These are phyloP conservation scores for Brachycybe producta DNA, from an alignment of 2,888 invertebrate genomes.

Conservation along the genomic window DNA sequence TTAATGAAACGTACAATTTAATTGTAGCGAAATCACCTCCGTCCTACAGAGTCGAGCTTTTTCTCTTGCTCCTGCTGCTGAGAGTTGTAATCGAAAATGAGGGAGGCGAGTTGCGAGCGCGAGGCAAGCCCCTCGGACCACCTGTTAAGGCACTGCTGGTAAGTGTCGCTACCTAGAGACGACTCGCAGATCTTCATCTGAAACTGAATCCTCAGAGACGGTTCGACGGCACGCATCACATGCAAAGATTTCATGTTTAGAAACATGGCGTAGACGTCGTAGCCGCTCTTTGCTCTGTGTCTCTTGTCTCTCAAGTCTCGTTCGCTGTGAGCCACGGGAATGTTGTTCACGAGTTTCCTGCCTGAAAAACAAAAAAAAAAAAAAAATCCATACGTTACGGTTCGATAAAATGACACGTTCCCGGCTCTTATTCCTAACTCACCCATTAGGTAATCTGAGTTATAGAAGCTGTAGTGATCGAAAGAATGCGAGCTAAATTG, in stretches of 20 bases:
- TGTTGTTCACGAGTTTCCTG: slow-evolving; percentile 44
- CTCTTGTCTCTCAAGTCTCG: slow-evolving; percentile 42
- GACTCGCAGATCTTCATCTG: slow-evolving; percentile 28
- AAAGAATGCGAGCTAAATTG: slow-evolving; percentile 63
- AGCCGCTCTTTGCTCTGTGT: slow-evolving; percentile 13
- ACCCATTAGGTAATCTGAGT: slow-evolving; percentile 63
- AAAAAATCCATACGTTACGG: slow-evolving; percentile 19
- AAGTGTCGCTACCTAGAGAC: slow-evolving; percentile 8
- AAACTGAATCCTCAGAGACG: slow-evolving; percentile 50
- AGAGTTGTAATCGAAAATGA: slow-evolving; percentile 11
- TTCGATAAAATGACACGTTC: slow-evolving; percentile 2
- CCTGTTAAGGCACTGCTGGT: slow-evolving; percentile 8
- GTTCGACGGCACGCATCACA: slow-evolving; percentile 65
- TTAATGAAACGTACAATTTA: no score
- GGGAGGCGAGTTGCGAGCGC: slow-evolving; percentile 17
- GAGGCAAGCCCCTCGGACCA: slow-evolving; percentile 14
- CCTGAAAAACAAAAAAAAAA: slow-evolving; percentile 35
- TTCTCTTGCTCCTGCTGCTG: not conserved
- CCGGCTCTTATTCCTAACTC: slow-evolving; percentile 25
- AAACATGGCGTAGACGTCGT: slow-evolving; percentile 53
- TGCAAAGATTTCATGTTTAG: slow-evolving; percentile 51
- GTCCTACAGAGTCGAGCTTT: not conserved
- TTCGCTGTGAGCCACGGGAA: slow-evolving; percentile 51
- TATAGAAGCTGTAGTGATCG: slow-evolving; percentile 65
- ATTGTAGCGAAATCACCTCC: no score